Percentiles rank a stretch among this genome's conserved stretches.
Evolutionary conservation across 2,888 invertebrate genomes (phyloP).

Genomic region (Morpho achilles): DNA sequence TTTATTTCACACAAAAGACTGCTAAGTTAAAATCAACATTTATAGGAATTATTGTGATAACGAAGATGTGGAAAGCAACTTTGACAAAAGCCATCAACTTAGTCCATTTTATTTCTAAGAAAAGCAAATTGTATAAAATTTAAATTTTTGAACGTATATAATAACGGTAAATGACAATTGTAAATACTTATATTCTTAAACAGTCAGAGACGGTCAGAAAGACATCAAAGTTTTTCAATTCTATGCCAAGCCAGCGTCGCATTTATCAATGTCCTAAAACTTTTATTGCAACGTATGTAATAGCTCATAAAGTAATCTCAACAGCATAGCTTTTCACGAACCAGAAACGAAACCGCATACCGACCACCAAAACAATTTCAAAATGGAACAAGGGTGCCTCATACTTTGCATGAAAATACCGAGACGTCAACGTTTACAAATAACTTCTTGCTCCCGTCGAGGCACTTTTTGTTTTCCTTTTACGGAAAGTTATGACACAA

Average conservation of each 20-base stretch:
- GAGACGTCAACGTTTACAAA: conserved; percentile 73
- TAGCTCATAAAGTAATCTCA: conserved; percentile 56
- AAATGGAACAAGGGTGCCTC: conserved; percentile 58
- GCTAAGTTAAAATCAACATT: conserved; percentile 10
- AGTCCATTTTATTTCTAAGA: conserved; percentile 5
- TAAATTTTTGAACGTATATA: conserved; percentile 1
- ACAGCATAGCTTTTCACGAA: conserved; percentile 42
- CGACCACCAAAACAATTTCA: conserved; percentile 65
- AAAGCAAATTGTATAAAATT: conserved; percentile 9
- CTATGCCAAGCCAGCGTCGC: conserved; percentile 46
- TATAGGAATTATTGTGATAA: conserved; percentile 12
- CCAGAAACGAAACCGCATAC: conserved; percentile 60
- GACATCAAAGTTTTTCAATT: conserved; percentile 24
- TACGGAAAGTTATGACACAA: conserved; percentile 69
- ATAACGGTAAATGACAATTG: background rate
- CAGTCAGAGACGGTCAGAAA: conserved; percentile 16
- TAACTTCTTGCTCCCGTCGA: conserved; percentile 60
- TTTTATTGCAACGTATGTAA: conserved; percentile 70
- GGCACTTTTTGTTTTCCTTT: conserved; percentile 68
- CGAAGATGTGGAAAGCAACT: conserved; percentile 11
- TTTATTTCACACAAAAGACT: conserved; percentile 8
- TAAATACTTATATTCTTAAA: no score
- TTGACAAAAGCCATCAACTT: conserved; percentile 7
- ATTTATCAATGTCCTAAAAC: conserved; percentile 72
- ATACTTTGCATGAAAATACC: conserved; percentile 70